Percentiles rank a stretch among this genome's conserved stretches.
phyloP scores from a whole-genome alignment of 2,797 vertebrate species.

The Jordanella pulchra region DNA sequence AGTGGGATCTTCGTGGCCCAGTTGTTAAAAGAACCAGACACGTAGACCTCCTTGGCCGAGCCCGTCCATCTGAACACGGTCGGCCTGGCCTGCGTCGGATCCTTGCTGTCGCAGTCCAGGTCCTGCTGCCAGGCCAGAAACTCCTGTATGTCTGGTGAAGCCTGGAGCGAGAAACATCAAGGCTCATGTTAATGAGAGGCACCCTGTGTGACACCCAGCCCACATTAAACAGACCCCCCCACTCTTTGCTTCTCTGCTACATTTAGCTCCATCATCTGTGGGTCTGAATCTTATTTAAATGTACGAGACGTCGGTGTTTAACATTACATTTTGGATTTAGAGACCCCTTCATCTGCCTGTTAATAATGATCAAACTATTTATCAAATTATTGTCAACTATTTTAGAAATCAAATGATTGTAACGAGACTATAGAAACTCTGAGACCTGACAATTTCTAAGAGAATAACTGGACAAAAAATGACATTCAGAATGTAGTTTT shows the following conservation, averaged over 20 bases:
- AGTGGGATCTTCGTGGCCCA: constrained; percentile 95
- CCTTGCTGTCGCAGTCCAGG: constrained; percentile 86
- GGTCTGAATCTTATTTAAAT: neutral
- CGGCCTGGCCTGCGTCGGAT: constrained; percentile 83
- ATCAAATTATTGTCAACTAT: no score
- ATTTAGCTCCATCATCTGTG: neutral
- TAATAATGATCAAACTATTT: no score
- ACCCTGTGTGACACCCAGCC: neutral
- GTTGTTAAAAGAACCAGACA: constrained; percentile 97
- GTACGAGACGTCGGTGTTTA: neutral
- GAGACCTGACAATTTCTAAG: no score
- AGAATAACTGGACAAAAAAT: no score
- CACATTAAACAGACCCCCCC: neutral
- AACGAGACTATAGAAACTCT: no score
- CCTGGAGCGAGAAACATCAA: constrained; percentile 34
- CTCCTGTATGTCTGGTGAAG: constrained; percentile 85
- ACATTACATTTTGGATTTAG: neutral
- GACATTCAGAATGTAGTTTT: no score
- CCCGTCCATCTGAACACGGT: constrained; percentile 94
- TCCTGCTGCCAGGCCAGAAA: constrained; percentile 96
- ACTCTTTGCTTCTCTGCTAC: neutral
- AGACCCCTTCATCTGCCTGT: no score
- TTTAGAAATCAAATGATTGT: no score
- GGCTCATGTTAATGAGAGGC: neutral
- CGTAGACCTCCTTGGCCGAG: constrained; percentile 90